These are phyloP conservation scores for Amphilophus citrinellus DNA, from an alignment of 2,113 vertebrate species.

Conservation along the genomic window DNA sequence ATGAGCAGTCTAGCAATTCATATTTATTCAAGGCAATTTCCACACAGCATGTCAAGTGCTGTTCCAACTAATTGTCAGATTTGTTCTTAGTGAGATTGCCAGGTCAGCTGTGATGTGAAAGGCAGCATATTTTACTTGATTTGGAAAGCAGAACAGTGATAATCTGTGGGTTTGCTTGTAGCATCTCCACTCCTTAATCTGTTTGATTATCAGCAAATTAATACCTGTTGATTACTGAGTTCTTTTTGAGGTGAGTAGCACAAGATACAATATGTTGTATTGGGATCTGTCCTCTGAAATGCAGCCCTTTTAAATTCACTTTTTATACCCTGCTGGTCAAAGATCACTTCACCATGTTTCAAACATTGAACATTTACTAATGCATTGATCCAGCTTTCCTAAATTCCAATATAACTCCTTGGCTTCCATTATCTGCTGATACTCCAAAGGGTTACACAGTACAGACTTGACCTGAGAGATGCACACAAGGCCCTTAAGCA, in stretches of 20 bases:
- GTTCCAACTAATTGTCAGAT: not conserved
- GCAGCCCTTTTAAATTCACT: too few species aligned
- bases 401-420: too few species aligned
- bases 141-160: not conserved
- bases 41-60: not conserved
- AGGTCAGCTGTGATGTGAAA: not conserved
- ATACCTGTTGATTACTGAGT: not conserved
- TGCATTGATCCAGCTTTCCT: too few species aligned
- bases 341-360: too few species aligned
- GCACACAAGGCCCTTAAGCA: too few species aligned
- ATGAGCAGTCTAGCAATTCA: not conserved
- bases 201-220: not conserved
- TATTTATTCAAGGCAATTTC: not conserved
- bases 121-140: not conserved
- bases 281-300: too few species aligned
- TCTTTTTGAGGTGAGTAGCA: not conserved
- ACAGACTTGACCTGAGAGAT: too few species aligned
- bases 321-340: too few species aligned
- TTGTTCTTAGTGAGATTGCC: not conserved
- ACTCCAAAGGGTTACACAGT: too few species aligned
- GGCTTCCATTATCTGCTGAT: too few species aligned
- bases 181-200: not conserved
- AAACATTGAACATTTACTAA: too few species aligned
- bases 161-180: not conserved
- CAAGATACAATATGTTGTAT: not conserved